Conservation (phyloP, 1,140 invertebrate species). For the Himalopsyche phryganea region DNA sequence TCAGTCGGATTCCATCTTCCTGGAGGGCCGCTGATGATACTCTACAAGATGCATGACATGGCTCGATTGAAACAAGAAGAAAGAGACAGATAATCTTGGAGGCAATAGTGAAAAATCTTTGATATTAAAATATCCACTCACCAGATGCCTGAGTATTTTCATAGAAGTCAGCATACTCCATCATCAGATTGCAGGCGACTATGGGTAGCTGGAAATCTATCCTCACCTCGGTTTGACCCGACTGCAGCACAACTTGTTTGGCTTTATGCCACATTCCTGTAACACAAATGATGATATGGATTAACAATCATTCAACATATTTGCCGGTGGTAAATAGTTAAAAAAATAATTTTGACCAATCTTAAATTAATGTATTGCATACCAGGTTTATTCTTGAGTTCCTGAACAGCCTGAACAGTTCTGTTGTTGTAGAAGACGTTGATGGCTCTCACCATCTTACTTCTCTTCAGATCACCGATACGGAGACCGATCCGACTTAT, state of each 20-base stretch:
- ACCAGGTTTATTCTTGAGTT: slow-evolving; percentile 91
- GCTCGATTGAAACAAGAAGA: too few species aligned
- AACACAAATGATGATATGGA: too few species aligned
- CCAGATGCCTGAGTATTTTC: slow-evolving; percentile 75
- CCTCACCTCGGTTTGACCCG: slow-evolving; percentile 90
- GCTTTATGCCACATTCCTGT: slow-evolving; percentile 93
- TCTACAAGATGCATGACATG: too few species aligned
- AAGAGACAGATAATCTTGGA: too few species aligned
- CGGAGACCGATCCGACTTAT: slow-evolving; percentile 92
- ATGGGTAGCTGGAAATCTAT: slow-evolving; percentile 95
- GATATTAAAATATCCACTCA: slow-evolving; percentile 30
- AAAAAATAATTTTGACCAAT: too few species aligned
- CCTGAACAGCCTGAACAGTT: slow-evolving; percentile 92
- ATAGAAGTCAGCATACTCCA: slow-evolving; percentile 97
- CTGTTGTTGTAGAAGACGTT: slow-evolving; percentile 97
- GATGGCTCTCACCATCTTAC: slow-evolving; percentile 95
- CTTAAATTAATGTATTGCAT: too few species aligned
- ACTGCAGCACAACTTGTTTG: slow-evolving; percentile 82
- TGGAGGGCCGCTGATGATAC: too few species aligned
- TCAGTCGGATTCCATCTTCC: too few species aligned
- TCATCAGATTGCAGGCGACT: slow-evolving; percentile 97
- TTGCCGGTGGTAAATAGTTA: neutral
- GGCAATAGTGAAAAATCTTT: too few species aligned
- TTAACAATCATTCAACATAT: too few species aligned
- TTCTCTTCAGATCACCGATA: slow-evolving; percentile 91